These are phyloP conservation scores for Ammospiza nelsoni DNA, from an alignment of 2,113 vertebrate genomes.

Conservation along the genomic window DNA sequence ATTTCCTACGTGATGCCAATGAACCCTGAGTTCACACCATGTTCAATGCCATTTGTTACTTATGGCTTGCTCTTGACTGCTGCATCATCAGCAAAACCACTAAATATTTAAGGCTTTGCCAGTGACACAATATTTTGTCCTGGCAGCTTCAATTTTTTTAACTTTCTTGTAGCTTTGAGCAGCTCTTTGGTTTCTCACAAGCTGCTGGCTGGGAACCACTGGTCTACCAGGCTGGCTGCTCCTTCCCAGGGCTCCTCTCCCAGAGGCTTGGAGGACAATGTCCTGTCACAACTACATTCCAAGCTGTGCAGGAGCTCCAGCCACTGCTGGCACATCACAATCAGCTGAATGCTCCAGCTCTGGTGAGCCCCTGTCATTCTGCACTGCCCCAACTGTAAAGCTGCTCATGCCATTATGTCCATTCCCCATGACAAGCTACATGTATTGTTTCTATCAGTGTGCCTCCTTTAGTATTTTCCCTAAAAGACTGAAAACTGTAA, in stretches of 20 bases:
- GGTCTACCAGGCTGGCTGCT: background rate
- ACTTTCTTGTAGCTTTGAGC: background rate
- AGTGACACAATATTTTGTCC: background rate
- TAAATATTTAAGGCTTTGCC: background rate
- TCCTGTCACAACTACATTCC: background rate
- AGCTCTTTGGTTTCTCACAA: background rate
- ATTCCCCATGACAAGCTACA: background rate
- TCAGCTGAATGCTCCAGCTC: background rate
- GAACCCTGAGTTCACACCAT: background rate
- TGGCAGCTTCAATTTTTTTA: background rate
- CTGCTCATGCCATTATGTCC: background rate
- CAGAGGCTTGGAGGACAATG: background rate
- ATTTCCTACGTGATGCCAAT: background rate
- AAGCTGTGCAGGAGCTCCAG: background rate
- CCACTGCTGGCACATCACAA: background rate
- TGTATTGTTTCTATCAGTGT: rapidly evolving
- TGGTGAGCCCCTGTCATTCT: background rate
- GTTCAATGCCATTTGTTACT: background rate
- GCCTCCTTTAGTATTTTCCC: background rate
- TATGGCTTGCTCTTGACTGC: background rate
- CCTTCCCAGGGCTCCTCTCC: background rate
- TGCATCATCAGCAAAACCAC: background rate
- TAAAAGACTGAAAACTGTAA: background rate
- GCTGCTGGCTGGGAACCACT: background rate
- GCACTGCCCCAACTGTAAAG: background rate